Conservation (phyloP, 2,888 invertebrate species). For the Cosmorhoe ocellata region DNA sequence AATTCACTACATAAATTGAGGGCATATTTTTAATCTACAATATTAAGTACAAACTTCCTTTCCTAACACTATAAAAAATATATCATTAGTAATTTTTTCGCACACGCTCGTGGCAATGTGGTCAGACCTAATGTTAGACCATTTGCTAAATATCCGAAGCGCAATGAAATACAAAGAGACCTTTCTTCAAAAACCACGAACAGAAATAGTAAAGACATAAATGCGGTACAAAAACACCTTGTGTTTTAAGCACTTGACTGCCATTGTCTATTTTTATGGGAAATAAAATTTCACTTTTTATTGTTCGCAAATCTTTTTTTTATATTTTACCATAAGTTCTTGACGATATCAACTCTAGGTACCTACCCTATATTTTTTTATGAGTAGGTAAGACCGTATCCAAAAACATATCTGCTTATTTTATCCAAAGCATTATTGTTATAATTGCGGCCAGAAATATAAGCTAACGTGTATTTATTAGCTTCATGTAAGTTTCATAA, state of each 20-base stretch:
- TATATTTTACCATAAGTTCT: not conserved
- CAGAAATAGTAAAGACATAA: slow-evolving; percentile 20
- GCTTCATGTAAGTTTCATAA: no score
- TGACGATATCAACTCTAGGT: not conserved
- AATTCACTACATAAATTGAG: no score
- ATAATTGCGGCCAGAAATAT: no score
- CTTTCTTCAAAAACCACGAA: slow-evolving; percentile 15
- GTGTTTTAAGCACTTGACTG: slow-evolving; percentile 43
- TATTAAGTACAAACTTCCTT: no score
- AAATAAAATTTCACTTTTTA: slow-evolving; percentile 52
- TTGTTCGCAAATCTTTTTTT: slow-evolving; percentile 21
- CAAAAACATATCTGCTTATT: no score
- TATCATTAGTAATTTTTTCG: slow-evolving; percentile 5
- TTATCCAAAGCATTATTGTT: no score
- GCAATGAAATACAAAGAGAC: slow-evolving; percentile 9
- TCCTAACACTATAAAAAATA: slow-evolving; percentile 6
- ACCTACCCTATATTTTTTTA: no score
- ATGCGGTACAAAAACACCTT: slow-evolving; percentile 31
- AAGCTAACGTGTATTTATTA: no score
- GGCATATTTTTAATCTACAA: no score
- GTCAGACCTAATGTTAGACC: slow-evolving; percentile 15
- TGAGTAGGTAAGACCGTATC: no score
- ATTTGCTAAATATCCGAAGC: slow-evolving; percentile 20
- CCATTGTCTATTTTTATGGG: slow-evolving; percentile 63
- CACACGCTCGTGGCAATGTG: slow-evolving; percentile 20